Evolutionary conservation across 2,888 invertebrate species (phyloP), one percentile per base, ranked within the genome.

Genomic region (Netelia virgata): DNA sequence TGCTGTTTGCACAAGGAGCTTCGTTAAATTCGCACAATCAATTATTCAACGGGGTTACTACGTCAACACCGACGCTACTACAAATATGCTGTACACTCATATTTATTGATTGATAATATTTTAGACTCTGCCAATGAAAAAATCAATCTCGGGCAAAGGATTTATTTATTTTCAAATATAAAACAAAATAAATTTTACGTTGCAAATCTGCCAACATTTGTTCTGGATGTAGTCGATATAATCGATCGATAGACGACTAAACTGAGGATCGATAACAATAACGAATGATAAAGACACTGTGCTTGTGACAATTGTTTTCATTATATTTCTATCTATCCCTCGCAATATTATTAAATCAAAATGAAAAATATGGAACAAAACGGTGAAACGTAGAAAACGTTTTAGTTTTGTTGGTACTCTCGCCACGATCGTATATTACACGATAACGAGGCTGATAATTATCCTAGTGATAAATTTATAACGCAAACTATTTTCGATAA

Each of bases 11-110:
- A n/a, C 53, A 41, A 47, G 14, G 50, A 69, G 77, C 69, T 78
- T 78, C 53, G 77, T 70, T 78, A 78, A 63, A 50, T 69, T 53
- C 20, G 69, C 69, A 23, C 16, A 53, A 78, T 78, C 50, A 78
- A 78, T 78, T 78, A 78, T 78, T 78, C 55, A 78, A 50, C 43
- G 53, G 68, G 59, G 55, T 75, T 14, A 53, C 53, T n/a, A 57
- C 57, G 18, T 18, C 16, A 18, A 57, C 1, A 57, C 10, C 6
- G 5, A 47, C 14, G 23, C 23, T 59, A 18, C 16, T 55, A 16
- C 10, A 18, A 20, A 59, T 20, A 59, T 59, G 9, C 8, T 69
- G 9, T 41, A 69, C 16, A 47, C 47, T 28, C 28, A 69, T 6
- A 8, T 9, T 20, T 3, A 10, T 47, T 47, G n/a, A 47, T 14